Conservation (phyloP, 2,888 invertebrate genomes). For the Microplitis deprimator region DNA sequence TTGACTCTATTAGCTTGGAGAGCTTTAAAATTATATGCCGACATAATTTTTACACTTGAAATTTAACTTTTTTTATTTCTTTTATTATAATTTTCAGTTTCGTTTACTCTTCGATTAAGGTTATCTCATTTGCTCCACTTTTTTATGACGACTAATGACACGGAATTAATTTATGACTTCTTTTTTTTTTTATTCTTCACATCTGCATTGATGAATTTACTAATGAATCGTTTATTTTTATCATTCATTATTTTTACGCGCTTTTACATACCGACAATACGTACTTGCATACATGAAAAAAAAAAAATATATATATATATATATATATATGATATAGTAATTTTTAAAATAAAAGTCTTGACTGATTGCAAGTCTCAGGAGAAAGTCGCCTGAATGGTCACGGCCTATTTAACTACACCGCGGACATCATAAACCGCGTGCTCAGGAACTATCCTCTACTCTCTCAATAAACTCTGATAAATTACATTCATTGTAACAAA, state of each 20-base stretch:
- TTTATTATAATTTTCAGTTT: not conserved
- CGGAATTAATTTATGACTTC: not conserved
- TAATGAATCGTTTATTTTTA: not conserved
- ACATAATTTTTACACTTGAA: conserved; percentile 22
- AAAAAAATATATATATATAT: conserved; percentile 3
- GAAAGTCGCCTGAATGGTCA: conserved; percentile 65
- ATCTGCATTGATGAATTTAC: too few species aligned
- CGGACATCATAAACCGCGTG: conserved; percentile 31
- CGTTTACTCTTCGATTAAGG: conserved; percentile 9
- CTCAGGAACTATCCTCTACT: not conserved
- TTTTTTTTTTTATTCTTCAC: not conserved
- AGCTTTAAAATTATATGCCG: conserved; percentile 22
- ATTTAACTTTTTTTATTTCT: conserved; percentile 1
- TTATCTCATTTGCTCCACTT: conserved; percentile 12
- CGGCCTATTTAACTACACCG: conserved; percentile 62
- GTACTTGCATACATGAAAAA: not conserved
- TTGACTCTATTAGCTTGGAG: conserved; percentile 46
- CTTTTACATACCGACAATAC: too few species aligned
- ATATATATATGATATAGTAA: not conserved
- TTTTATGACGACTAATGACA: not conserved
- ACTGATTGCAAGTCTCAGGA: conserved; percentile 55
- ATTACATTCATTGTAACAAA: not conserved
- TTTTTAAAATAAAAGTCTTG: conserved; percentile 45
- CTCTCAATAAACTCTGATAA: not conserved
- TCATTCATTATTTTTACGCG: not conserved